Conservation (phyloP, 2,888 invertebrate species). For the Cephus spinipes region DNA sequence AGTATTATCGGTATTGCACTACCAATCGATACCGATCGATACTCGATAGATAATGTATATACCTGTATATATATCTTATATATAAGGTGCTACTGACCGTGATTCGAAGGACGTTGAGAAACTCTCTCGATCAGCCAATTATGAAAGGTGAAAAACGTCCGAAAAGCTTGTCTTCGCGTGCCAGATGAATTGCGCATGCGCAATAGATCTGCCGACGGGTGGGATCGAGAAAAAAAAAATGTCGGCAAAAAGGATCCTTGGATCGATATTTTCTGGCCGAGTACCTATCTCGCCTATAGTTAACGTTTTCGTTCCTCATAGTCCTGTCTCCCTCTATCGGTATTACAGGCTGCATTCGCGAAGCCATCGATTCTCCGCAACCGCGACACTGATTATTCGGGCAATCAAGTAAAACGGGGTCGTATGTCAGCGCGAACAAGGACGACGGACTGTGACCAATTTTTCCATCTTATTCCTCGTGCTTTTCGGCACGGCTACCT, state of each 20-base stretch:
- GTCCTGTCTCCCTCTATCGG: neutral
- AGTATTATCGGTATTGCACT: neutral
- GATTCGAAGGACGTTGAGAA: conserved; percentile 33
- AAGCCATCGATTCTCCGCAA: neutral
- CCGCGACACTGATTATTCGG: neutral
- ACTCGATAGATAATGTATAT: neutral
- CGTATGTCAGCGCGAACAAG: conserved; percentile 13
- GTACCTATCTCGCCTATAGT: neutral
- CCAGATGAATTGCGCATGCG: neutral
- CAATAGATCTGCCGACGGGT: conserved; percentile 5
- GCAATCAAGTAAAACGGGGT: conserved; percentile 26
- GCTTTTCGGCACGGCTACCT: neutral
- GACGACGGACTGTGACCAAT: neutral
- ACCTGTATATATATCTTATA: neutral
- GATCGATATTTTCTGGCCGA: neutral
- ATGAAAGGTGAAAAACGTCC: conserved; percentile 22
- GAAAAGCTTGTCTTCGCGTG: conserved; percentile 17
- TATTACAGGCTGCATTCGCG: neutral
- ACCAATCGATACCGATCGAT: neutral
- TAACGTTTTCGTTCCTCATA: neutral
- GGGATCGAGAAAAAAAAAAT: conserved; percentile 17
- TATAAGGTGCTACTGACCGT: conserved; percentile 22
- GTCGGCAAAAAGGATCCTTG: neutral
- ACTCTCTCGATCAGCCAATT: conserved; percentile 13
- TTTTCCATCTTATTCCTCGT: neutral